Base-by-base conservation (phyloP, 2,113 vertebrate species). In the Trachemys scripta region DNA sequence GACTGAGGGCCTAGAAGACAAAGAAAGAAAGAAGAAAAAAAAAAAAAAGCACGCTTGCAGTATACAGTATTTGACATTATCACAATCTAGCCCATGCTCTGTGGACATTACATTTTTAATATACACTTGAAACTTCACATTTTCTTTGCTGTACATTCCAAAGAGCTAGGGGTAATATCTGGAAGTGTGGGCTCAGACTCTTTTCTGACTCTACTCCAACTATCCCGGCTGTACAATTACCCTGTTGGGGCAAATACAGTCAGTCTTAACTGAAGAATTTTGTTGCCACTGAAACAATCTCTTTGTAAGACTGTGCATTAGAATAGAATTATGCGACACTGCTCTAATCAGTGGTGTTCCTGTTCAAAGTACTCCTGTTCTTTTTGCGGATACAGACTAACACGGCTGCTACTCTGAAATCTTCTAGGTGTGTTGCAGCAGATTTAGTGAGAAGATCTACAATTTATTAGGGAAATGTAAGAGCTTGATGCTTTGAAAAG, bases 1-100 rank as follows among this genome's bases (percentile, higher is more conserved):
- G 88, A 86, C 93, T 89, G 89, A 96, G 96, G 97, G 95, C 95
- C 98, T 98, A 90, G 53, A 97, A 89, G 91, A 88, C 95, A 92
- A 88, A 87, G 85, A 96, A 94, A 90, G 89, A 87, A 94, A 89
- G 54, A 80, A 85, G 6, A 53, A 95, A 95, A 38, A 38, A 38
- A 38, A 38, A 82, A 53, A 31, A 2, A 95, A 95, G 91, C 78
- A 82, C 82, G 69, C 79, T 49, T 1, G 4, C 90, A 94, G 95
- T 95, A 94, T 90, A 96, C 93, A 96, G 93, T 93, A 89, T 85
- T 96, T 94, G 96, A 5, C 92, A 94, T 86, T 80, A 89, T 95
- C 94, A 88, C 91, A 90, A 97, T 91, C 92, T 84, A 82, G 50
- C 53, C 76, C 38, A 87, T 85, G 29, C 82, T 83, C 51, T 76